Evolutionary conservation across 2,113 vertebrate species (phyloP).

Genomic region (Ctenodactylus gundi): DNA sequence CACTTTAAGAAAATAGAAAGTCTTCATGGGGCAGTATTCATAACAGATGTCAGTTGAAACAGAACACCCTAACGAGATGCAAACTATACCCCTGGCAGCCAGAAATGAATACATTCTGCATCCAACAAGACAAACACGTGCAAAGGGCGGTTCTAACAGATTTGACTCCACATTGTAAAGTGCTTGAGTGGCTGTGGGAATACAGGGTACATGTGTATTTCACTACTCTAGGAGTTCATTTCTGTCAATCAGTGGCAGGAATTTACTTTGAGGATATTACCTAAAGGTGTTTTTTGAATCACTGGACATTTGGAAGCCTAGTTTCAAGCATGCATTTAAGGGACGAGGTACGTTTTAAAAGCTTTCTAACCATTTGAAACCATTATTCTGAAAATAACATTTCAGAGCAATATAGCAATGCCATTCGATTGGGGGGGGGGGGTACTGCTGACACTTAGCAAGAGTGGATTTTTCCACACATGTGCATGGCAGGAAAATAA

Average conservation of each 20-base stretch:
- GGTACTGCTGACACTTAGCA: neutral
- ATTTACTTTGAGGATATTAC: conserved; percentile 72
- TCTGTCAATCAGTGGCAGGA: conserved; percentile 66
- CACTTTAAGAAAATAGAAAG: conserved; percentile 67
- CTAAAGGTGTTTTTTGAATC: conserved; percentile 75
- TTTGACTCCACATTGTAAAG: conserved; percentile 45
- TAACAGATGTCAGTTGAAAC: conserved; percentile 69
- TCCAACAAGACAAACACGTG: conserved; percentile 64
- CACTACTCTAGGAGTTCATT: conserved; percentile 68
- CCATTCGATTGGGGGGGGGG: neutral
- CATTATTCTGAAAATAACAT: conserved; percentile 68
- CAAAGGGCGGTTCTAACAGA: conserved; percentile 56
- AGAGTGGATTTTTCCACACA: neutral
- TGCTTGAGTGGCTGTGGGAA: conserved; percentile 40
- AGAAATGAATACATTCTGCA: conserved; percentile 64
- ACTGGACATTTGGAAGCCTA: conserved; percentile 70
- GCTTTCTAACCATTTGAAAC: conserved; percentile 69
- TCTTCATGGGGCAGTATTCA: conserved; percentile 37
- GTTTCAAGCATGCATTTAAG: conserved; percentile 72
- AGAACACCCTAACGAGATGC: conserved; percentile 62
- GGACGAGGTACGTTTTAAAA: conserved; percentile 65
- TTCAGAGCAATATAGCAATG: conserved; percentile 25
- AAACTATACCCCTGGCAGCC: conserved; percentile 54
- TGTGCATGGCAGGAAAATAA: neutral
- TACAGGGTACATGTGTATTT: conserved; percentile 66